Percentiles rank a stretch among this genome's conserved stretches.
phyloP scores from a whole-genome alignment of 2,113 vertebrate genomes.

The Odontesthes bonariensis region DNA sequence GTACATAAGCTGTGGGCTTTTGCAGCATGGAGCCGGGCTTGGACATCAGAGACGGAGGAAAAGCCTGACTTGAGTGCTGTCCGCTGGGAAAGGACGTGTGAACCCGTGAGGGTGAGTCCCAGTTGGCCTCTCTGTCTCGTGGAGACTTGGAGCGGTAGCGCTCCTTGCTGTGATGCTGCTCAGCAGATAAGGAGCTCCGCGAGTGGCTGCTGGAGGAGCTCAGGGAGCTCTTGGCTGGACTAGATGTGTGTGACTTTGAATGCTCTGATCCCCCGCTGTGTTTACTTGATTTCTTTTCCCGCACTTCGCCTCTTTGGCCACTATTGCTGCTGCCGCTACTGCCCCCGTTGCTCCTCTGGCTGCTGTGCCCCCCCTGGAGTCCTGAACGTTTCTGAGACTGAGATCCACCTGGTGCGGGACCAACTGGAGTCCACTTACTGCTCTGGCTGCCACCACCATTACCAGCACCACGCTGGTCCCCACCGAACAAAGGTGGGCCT shows the following conservation, averaged over 20 bases:
- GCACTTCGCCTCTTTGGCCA: constrained; percentile 89
- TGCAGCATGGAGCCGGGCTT: constrained; percentile 95
- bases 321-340: constrained; percentile 77
- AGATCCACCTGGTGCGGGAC: constrained; percentile 87
- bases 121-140: constrained; percentile 92
- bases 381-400: constrained; percentile 92
- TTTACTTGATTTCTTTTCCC: constrained; percentile 91
- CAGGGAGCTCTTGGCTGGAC: constrained; percentile 90
- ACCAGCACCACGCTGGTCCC: constrained; percentile 88
- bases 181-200: constrained; percentile 85
- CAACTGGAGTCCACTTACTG: constrained; percentile 98
- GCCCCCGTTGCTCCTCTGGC: constrained; percentile 78
- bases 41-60: constrained; percentile 95
- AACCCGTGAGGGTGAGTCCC: constrained; percentile 96
- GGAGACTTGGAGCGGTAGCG: constrained; percentile 96
- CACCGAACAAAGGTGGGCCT: constrained; percentile 85
- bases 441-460: constrained; percentile 87
- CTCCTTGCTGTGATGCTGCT: constrained; percentile 94
- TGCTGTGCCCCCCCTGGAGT: constrained; percentile 85
- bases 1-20: constrained; percentile 97
- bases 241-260: constrained; percentile 91
- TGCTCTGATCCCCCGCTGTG: constrained; percentile 90
- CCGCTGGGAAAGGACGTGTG: constrained; percentile 90
- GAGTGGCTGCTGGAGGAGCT: constrained; percentile 88
- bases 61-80: constrained; percentile 92